phyloP scores from a whole-genome alignment of 1,140 invertebrate species.

The Reticulitermes speratus region DNA sequence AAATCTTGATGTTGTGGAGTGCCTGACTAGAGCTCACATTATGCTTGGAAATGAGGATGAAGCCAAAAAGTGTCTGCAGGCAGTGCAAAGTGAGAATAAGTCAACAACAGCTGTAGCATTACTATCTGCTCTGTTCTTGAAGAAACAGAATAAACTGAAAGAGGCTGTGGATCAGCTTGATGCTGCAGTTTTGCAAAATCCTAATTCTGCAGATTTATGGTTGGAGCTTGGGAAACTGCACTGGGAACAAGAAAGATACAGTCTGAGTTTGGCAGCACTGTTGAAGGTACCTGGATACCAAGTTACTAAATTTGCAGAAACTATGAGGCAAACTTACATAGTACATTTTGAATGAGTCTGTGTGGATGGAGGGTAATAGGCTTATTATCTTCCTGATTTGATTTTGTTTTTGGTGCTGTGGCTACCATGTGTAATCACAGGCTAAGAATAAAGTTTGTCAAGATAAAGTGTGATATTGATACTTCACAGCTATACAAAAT shows the following conservation, averaged over 20 bases:
- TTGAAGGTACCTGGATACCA: conserved; percentile 53
- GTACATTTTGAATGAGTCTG: not conserved
- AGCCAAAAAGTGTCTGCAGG: conserved; percentile 17
- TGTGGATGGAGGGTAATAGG: not conserved
- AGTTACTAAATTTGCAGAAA: not conserved
- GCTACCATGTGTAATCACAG: no score
- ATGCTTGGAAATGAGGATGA: conserved; percentile 37
- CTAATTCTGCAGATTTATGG: conserved; percentile 56
- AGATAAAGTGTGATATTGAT: no score
- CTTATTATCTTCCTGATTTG: not conserved
- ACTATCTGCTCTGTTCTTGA: conserved; percentile 43
- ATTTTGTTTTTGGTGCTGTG: no score
- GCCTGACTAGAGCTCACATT: conserved; percentile 44
- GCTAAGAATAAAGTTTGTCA: no score
- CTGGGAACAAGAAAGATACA: conserved; percentile 60
- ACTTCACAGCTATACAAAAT: no score
- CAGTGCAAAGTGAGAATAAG: not conserved
- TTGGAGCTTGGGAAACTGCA: conserved; percentile 65
- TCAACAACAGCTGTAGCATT: conserved; percentile 39
- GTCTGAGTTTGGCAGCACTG: conserved; percentile 61
- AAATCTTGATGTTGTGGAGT: conserved; percentile 35
- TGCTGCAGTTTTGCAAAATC: conserved; percentile 41
- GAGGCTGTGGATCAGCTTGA: conserved; percentile 54
- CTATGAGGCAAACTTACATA: no score
- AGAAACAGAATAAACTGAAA: conserved; percentile 53